Evolutionary conservation across 1,140 invertebrate species (phyloP), one percentile per base, ranked within the genome.

Genomic region (Penaeus chinensis): DNA sequence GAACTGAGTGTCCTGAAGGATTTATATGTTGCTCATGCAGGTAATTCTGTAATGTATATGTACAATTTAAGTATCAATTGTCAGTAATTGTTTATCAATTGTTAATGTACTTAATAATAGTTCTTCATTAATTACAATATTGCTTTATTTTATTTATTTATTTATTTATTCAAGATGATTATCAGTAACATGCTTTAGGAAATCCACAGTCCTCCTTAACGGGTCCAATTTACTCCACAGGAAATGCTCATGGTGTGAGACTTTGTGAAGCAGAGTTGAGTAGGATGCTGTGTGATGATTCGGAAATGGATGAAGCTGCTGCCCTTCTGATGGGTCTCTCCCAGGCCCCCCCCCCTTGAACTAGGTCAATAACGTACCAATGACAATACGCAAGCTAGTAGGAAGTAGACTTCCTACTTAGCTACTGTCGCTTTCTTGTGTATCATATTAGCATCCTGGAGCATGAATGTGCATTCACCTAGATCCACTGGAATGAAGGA

Each of bases 21-120:
- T n/a, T 42, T 85, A 18, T 85, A 79, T 32, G 61, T 85, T 63
- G 84, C 76, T 63, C 84, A 85, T 85, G 84, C 84, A 85, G 84
- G 84, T 85, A 37, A 66, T 61, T 24, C 0, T 3, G 7, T 47
- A 0, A 7, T 47, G 47, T 13, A 47, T 5, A 47, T 47, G 11
- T 13, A 47, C 11, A 13, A 13, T 47, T 10, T 47, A 47, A 13
- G 32, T 32, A 32, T 32, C 32, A 32, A 2, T 32, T 32, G 32
- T 32, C 32, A 32, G 32, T 32, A 32, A 2, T 32, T 32, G 2
- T 32, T 32, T 32, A 32, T 32, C 32, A 32, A 32, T 32, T 32
- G 2, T 32, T 42, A 18, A 78, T 62, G 27, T 61, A 47, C 4
- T 7, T 47, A 4, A 47, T 47, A 47, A 7, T 47, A 0, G 11